Evolutionary conservation across 2,888 invertebrate species (phyloP).

Genomic region (Himalopsyche tibetana): DNA sequence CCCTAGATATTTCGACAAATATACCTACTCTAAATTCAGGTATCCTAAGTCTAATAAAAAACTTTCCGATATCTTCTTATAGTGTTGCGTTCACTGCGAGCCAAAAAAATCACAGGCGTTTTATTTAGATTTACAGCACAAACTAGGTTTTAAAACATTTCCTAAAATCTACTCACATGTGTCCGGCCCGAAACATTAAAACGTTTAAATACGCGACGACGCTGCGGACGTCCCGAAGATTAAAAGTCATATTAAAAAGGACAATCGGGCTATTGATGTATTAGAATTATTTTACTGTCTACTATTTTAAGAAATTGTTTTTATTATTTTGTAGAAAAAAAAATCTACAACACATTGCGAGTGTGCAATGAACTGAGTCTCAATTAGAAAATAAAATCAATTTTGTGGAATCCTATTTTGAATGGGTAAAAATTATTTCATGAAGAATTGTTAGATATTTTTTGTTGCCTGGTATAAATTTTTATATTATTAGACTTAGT

Average conservation of each 20-base stretch:
- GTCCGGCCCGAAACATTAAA: background rate
- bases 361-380: no score
- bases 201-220: no score
- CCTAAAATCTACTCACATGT: background rate
- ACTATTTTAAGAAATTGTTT: no score
- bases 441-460: no score
- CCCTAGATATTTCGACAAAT: conserved; percentile 36
- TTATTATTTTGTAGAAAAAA: no score
- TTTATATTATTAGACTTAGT: background rate
- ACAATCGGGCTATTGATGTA: no score
- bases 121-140: conserved; percentile 1
- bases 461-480: background rate
- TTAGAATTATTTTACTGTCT: no score
- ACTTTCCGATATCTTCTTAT: background rate
- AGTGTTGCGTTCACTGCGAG: background rate
- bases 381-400: background rate
- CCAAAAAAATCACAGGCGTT: background rate
- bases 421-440: no score
- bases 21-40: conserved; percentile 29
- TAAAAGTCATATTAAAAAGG: no score
- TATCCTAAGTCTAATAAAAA: conserved; percentile 26
- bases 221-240: no score
- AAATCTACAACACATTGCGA: no score
- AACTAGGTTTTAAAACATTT: conserved; percentile 14
- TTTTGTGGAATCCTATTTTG: background rate